Base-by-base conservation (phyloP, 2,888 invertebrate species). In the Hypomecis punctinalis region DNA sequence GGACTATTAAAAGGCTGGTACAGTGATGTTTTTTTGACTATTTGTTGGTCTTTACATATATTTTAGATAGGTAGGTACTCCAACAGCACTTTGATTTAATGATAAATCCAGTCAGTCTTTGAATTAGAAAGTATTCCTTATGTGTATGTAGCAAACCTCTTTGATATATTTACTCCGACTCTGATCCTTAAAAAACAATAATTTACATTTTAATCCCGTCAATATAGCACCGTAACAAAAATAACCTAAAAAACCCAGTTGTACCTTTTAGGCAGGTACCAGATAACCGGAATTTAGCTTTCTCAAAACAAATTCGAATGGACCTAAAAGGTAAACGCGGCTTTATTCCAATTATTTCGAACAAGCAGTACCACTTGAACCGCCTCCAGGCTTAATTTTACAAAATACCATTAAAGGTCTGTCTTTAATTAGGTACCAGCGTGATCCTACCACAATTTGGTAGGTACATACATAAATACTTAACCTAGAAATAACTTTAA, bases 401-500 rank as follows among this genome's bases (percentile, higher is more conserved):
- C 23, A 60, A 64, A 64, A 55, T 63, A 51, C 49, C 54, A 46
- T 13, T 47, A 51, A 45, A 60, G 49, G 51, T 47, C 55, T 55
- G 13, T 5, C 35, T 36, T 64, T 64, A 46, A 64, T 64, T 60
- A 64, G 55, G 40, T 60, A 11, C 46, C 49, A 56, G 51, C 59
- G 40, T 6, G 8, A 33, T 49, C 42, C 63, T 63, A 53, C 64
- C 70, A 67, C 64, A 63, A 60, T 70, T 72, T 55, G 66, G 63
- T 68, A 43, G 64, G 61, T 68, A 55, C 52, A 40, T 10, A 59
- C 61, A 69, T 66, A 61, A 59, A 66, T 64, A 67, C 68, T 69
- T 71, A 71, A 71, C 71, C 73, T 71, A 73, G 71, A 73, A 68
- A 71, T 70, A 69, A 64, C 63, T 71, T 71, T 46, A 59, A 58